Evolutionary conservation across 2,888 invertebrate genomes (phyloP).

Genomic region (Nephrotoma flavescens): DNA sequence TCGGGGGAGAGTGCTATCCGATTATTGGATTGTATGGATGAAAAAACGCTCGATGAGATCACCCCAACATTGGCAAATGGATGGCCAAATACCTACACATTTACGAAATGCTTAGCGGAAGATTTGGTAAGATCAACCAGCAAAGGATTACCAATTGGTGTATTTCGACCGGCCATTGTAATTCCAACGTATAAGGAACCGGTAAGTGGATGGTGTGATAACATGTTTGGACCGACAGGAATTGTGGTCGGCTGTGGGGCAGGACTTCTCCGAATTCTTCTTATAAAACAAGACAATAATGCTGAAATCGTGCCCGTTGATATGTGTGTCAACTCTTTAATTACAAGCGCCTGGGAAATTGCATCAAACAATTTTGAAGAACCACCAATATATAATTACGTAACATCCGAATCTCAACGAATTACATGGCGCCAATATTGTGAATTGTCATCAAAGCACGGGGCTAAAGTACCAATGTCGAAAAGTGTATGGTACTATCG

Average conservation of each 20-base stretch:
- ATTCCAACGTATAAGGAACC: conserved; percentile 37
- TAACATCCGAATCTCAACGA: conserved; percentile 64
- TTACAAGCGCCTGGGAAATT: conserved; percentile 32
- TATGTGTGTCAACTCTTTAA: conserved; percentile 30
- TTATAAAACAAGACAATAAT: conserved; percentile 20
- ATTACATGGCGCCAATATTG: conserved; percentile 64
- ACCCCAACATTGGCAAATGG: conserved; percentile 23
- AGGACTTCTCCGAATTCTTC: conserved; percentile 38
- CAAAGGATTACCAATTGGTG: conserved; percentile 42
- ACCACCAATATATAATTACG: conserved; percentile 67
- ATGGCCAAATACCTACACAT: conserved; percentile 58
- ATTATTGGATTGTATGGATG: conserved; percentile 23
- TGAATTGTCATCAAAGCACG: conserved; percentile 35
- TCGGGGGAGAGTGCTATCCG: conserved; percentile 24
- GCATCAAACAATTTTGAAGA: conserved; percentile 16
- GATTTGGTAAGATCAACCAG: conserved; percentile 39
- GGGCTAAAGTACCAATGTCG: conserved; percentile 39
- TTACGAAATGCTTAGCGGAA: conserved; percentile 57
- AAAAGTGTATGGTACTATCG: conserved; percentile 55
- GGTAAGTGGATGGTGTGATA: conserved; percentile 52
- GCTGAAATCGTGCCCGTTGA: conserved; percentile 35
- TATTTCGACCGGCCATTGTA: conserved; percentile 56
- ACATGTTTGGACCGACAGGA: conserved; percentile 43
- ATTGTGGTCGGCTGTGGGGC: conserved; percentile 36
- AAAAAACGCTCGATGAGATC: conserved; percentile 25